phyloP scores from a whole-genome alignment of 2,888 invertebrate genomes.

The Lapara coniferarum region DNA sequence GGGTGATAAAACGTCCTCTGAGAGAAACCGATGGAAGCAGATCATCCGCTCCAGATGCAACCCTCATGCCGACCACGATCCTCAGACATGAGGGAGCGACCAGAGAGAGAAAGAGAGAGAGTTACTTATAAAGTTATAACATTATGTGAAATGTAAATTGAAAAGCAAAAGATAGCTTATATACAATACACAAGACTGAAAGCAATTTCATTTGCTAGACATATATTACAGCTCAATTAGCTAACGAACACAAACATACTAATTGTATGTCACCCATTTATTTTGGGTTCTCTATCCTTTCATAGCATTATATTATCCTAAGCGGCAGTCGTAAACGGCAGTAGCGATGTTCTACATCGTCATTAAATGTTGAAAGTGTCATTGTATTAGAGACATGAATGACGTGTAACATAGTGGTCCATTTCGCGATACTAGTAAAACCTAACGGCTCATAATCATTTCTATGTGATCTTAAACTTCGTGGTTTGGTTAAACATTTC shows the following conservation, averaged over 20 bases:
- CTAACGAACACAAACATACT: conserved; percentile 71
- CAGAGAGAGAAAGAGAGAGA: too few species aligned
- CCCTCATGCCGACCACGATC: too few species aligned
- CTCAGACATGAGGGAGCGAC: too few species aligned
- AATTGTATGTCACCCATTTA: conserved; percentile 61
- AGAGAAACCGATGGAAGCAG: too few species aligned
- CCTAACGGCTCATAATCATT: background rate
- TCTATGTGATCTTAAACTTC: too few species aligned
- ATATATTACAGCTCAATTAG: conserved; percentile 67
- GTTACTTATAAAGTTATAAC: too few species aligned
- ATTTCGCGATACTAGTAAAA: background rate
- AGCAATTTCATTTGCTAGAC: conserved; percentile 53
- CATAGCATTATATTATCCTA: conserved; percentile 36
- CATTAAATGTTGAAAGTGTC: conserved; percentile 63
- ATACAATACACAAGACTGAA: conserved; percentile 31
- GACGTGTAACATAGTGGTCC: conserved; percentile 39
- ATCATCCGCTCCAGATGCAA: too few species aligned
- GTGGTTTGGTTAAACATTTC: too few species aligned
- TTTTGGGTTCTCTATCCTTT: conserved; percentile 65
- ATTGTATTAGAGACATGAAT: conserved; percentile 60
- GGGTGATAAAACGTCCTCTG: too few species aligned
- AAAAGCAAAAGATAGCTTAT: conserved; percentile 20
- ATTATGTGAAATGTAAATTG: background rate
- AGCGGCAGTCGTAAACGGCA: conserved; percentile 71
- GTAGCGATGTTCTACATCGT: conserved; percentile 72